phyloP scores from a whole-genome alignment of 2,113 vertebrate species.

The Clarias gariepinus region DNA sequence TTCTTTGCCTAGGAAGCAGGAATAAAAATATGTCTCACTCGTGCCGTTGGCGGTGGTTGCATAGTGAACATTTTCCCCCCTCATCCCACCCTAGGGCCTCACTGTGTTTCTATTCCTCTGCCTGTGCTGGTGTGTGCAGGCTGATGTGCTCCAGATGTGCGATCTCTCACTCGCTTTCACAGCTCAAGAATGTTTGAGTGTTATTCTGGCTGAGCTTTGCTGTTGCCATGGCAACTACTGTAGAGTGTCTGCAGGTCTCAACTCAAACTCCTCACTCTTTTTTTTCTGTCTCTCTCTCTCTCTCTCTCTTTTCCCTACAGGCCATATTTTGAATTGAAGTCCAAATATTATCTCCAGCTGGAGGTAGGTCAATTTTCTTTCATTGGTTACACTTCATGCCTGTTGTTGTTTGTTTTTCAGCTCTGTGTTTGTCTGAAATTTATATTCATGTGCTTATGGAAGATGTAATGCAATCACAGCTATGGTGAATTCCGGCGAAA shows the following conservation, averaged over 20 bases:
- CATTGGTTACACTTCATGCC: neutral
- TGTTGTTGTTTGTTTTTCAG: neutral
- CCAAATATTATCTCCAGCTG: slow-evolving; percentile 92
- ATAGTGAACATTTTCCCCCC: neutral
- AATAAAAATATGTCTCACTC: neutral
- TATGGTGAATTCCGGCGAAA: neutral
- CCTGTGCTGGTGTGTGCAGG: neutral
- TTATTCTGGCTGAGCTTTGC: slow-evolving; percentile 56
- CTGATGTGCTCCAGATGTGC: slow-evolving; percentile 57
- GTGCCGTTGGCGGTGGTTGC: neutral
- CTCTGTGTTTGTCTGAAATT: neutral
- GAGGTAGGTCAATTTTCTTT: slow-evolving; percentile 78
- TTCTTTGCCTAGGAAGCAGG: neutral
- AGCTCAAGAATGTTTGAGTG: slow-evolving; percentile 66
- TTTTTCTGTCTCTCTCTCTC: slow-evolving; percentile 59
- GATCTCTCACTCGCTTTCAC: slow-evolving; percentile 35
- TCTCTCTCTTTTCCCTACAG: slow-evolving; percentile 71
- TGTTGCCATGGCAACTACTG: slow-evolving; percentile 49
- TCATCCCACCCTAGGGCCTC: slow-evolving; percentile 27
- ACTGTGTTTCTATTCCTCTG: slow-evolving; percentile 6
- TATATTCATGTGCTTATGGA: neutral
- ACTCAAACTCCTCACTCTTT: slow-evolving; percentile 34
- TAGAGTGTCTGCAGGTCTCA: neutral
- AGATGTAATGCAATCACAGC: neutral
- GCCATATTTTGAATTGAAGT: slow-evolving; percentile 97